Evolutionary conservation across 1,140 invertebrate species (phyloP).

Genomic region (Dolichoris vasculosae): DNA sequence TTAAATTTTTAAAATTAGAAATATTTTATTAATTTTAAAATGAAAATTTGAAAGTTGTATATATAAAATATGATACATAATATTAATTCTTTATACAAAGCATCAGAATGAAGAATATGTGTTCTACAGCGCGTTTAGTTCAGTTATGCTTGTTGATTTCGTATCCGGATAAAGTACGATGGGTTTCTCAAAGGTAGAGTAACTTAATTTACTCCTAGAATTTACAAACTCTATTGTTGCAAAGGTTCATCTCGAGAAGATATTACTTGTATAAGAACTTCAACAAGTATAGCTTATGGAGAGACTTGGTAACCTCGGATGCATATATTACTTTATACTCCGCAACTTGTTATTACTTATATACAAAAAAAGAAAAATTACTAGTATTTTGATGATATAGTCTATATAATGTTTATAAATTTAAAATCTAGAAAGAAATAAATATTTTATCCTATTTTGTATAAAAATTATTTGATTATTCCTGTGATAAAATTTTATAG

Average conservation of each 20-base stretch:
- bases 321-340: neutral
- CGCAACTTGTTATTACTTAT: neutral
- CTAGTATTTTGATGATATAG: neutral
- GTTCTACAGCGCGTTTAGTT: constrained; percentile 7
- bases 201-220: constrained; percentile 10
- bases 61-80: neutral
- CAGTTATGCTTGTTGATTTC: constrained; percentile 44
- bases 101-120: neutral
- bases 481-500: no score
- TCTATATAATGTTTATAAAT: neutral
- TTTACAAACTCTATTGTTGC: constrained; percentile 33
- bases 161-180: neutral
- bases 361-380: neutral
- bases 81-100: neutral
- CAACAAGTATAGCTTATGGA: neutral
- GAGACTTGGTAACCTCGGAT: neutral
- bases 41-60: neutral
- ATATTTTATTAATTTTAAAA: neutral
- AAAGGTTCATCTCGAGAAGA: constrained; percentile 10
- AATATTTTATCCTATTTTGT: no score
- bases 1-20: no score
- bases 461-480: no score
- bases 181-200: constrained; percentile 12
- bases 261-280: neutral
- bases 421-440: no score